Base-by-base conservation (phyloP, 2,797 vertebrate species). In the Chelonia mydas region DNA sequence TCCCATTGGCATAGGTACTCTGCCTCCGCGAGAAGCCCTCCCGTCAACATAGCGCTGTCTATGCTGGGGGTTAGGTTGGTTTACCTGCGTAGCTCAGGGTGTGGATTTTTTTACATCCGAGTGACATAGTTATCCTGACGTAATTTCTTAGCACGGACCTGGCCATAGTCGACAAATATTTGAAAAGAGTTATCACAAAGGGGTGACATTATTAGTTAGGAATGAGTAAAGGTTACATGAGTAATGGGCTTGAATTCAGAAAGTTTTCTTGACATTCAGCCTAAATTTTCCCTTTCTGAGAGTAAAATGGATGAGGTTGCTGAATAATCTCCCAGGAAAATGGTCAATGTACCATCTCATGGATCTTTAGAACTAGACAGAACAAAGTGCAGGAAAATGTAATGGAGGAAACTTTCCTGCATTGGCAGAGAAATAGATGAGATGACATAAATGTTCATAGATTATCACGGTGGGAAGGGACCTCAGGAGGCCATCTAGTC, bases 341-440 rank as follows among this genome's bases (percentile, higher is more conserved):
- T 93, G 65, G 77, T 61, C 11, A 13, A 1, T 86, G 25, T 92
- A 27, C 85, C 16, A 25, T 65, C 85, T 61, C 57, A 15, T 3
- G 10, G 53, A 83, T 85, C 76, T 92, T 82, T 55, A 80, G n/a
- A 79, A 15, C 1, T 3, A 17, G 0, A 68, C 0, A 53, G 7
- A 9, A 1, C 19, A 33, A 54, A 25, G 33, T 53, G 50, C 21
- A 53, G 77, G 37, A 79, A 50, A 85, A 68, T 9, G 8, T 27
- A 53, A 28, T 16, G 33, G 47, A 68, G 81, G 21, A 9, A 57
- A 53, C 51, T 80, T 11, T 80, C 33, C 33, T 65, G 16, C n/a
- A 27, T 2, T 23, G 25, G 10, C 65, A 80, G 19, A n/a, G 87
- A 74, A 91, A 55, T 0, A 81, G 7, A 25, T 90, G 80, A 33